Percentiles rank a stretch among this genome's conserved stretches.
Conservation (phyloP, 1,140 invertebrate genomes). For the Calliopsis andreniformis region DNA sequence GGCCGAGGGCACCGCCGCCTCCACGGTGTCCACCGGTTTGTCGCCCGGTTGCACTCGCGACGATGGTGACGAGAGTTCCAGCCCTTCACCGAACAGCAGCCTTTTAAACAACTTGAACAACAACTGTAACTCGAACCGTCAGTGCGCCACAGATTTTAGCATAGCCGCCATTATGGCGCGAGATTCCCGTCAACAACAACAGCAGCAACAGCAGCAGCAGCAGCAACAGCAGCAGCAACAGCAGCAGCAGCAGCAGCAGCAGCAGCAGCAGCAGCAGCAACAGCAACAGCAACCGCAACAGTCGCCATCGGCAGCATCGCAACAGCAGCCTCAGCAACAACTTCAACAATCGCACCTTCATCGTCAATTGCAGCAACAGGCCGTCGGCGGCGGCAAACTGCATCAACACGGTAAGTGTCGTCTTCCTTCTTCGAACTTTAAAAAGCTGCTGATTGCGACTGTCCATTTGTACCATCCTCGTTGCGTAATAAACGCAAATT, state of each 20-base stretch:
- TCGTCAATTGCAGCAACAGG: conserved; percentile 70
- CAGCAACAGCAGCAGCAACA: conserved; percentile 80
- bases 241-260: conserved; percentile 50
- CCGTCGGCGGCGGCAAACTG: conserved; percentile 76
- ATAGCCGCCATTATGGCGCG: conserved; percentile 89
- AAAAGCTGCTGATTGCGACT: no score
- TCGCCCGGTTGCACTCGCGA: conserved; percentile 71
- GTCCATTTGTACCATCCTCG: no score
- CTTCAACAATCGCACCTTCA: conserved; percentile 63
- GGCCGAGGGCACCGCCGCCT: conserved; percentile 77
- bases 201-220: conserved; percentile 62
- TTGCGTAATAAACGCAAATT: no score
- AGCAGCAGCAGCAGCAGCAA: conserved; percentile 39
- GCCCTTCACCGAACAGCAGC: conserved; percentile 77
- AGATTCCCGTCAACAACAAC: conserved; percentile 83
- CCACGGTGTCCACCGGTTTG: conserved; percentile 67
- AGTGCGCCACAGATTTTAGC: conserved; percentile 91
- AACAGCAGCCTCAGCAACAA: conserved; percentile 36
- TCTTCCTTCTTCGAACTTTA: neutral
- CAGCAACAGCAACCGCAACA: conserved; percentile 60
- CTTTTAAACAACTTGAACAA: conserved; percentile 77
- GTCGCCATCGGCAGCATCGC: conserved; percentile 39
- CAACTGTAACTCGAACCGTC: conserved; percentile 79
- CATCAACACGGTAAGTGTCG: conserved; percentile 75
- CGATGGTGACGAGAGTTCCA: conserved; percentile 76